Evolutionary conservation across 2,797 vertebrate species (phyloP), one percentile per base, ranked within the genome.

Genomic region (Amblyopsis hoosieri): DNA sequence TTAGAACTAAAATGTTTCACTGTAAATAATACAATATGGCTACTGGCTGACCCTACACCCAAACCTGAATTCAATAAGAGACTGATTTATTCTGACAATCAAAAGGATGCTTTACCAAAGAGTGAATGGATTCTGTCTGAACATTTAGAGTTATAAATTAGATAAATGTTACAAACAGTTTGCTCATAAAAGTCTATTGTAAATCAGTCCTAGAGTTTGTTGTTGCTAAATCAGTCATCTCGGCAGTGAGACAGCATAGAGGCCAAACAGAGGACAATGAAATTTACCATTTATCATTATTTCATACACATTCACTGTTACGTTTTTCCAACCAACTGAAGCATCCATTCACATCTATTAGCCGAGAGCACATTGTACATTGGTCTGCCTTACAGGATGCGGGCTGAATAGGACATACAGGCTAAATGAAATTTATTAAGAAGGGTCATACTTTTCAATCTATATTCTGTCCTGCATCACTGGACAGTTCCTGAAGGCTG

Each of bases 381-480:
- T 55, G 37, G 45, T 12, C 45, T 53, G 63, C 51, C 66, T 60
- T 66, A 64, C 62, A 29, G 55, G 53, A 74, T 74, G 79, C 69
- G 67, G 80, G 85, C 85, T 81, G 85, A 89, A 85, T 78, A 72
- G 58, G 78, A 78, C 67, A 61, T 67, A 81, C 81, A 68, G 72
- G 64, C 71, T 72, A 76, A 82, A 85, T 82, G 66, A 76, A 78
- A 78, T 87, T 85, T 84, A 81, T 81, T 82, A 89, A 80, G 68
- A 78, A 79, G 71, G 71, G 78, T 84, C 85, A 83, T 89, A 88
- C 81, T 71, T 57, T 66, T 78, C 77, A 69, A 85, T 90, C 78
- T 83, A 84, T 85, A 82, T 85, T 81, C 85, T 74, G 81, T 84
- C 69, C 80, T 71, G 84, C 85, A 85, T 82, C 78, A 72, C 65